Evolutionary conservation across 2,797 vertebrate species (phyloP).

Genomic region (Semotilus atromaculatus): DNA sequence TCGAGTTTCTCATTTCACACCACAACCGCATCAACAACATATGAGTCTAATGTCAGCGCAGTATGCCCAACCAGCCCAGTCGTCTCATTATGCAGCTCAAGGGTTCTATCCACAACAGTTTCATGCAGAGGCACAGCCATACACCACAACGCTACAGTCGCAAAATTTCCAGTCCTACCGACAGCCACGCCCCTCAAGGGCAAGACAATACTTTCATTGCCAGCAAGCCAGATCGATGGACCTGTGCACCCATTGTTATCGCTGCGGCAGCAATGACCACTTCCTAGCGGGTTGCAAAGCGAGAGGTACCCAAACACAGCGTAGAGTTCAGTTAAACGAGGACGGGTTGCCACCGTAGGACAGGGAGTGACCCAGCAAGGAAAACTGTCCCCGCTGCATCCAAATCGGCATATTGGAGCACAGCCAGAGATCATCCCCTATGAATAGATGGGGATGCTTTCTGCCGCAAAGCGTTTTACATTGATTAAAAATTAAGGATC

Average conservation of each 20-base stretch:
- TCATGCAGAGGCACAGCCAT: background rate
- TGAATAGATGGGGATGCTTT: too few relatives aligned
- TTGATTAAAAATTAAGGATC: too few relatives aligned
- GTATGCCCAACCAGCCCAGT: background rate
- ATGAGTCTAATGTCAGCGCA: background rate
- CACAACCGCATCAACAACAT: background rate
- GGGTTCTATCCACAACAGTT: background rate
- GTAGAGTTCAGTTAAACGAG: background rate
- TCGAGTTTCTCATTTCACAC: background rate
- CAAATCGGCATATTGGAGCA: background rate
- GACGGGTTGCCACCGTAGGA: background rate
- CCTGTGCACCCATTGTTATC: background rate
- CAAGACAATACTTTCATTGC: constrained; percentile 13
- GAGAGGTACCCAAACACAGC: background rate
- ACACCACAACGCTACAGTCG: background rate
- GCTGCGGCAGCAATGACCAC: too few relatives aligned
- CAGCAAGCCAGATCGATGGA: background rate
- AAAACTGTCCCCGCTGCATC: background rate
- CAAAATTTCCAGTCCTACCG: background rate
- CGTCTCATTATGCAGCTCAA: background rate
- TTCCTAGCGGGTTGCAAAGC: too few relatives aligned
- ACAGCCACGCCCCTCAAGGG: background rate
- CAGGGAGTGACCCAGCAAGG: background rate
- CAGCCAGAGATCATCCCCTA: background rate
- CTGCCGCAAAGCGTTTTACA: too few relatives aligned